phyloP scores from a whole-genome alignment of 2,888 invertebrate genomes.

The Meiosimyza decipiens region DNA sequence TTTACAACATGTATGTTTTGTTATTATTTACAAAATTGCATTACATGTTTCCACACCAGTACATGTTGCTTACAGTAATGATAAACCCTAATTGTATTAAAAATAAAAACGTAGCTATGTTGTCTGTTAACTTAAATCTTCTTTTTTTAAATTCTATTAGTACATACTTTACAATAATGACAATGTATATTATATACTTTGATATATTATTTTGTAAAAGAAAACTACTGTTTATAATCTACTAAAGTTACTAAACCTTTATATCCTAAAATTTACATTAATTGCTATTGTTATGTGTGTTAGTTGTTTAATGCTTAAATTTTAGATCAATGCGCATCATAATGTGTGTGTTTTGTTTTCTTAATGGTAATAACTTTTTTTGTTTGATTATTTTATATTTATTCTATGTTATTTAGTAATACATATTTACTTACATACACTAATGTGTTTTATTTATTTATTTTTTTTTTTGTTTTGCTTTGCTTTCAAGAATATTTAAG shows the following conservation, averaged over 20 bases:
- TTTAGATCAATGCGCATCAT: background rate
- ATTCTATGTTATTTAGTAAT: slow-evolving; percentile 15
- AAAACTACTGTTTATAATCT: background rate
- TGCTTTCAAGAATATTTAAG: slow-evolving; percentile 13
- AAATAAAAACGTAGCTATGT: background rate
- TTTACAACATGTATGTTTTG: no score
- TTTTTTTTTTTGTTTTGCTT: background rate
- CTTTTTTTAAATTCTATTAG: background rate
- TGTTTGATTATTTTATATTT: slow-evolving; percentile 16
- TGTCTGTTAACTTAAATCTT: slow-evolving; percentile 11
- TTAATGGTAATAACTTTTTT: slow-evolving; percentile 9
- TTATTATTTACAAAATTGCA: no score
- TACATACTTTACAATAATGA: slow-evolving; percentile 5
- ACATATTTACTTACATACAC: slow-evolving; percentile 31
- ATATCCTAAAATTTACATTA: background rate
- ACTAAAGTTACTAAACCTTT: background rate
- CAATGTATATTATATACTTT: slow-evolving; percentile 8
- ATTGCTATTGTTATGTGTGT: slow-evolving; percentile 5
- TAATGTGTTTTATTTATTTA: background rate
- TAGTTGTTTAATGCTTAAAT: background rate
- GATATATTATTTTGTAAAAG: background rate
- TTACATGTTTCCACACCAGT: no score
- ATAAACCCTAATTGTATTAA: no score
- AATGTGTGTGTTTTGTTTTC: slow-evolving; percentile 3
- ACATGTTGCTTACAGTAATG: no score